These are phyloP conservation scores for Rhagophthalmus giganteus DNA, from an alignment of 2,888 invertebrate genomes.

Conservation along the genomic window DNA sequence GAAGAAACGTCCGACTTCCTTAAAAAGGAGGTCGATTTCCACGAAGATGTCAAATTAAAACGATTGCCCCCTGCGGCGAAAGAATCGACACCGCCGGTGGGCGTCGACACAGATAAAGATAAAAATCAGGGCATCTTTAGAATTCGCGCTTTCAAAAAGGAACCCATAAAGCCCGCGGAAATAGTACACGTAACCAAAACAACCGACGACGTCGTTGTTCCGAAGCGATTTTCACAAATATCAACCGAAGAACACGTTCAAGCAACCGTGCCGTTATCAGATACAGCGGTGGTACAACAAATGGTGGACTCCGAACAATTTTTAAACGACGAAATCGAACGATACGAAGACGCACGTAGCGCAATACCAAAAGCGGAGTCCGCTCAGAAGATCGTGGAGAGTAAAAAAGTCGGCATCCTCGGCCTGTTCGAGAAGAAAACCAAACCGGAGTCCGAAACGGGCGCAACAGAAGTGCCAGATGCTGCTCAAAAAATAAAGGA, in stretches of 20 bases:
- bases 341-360: constrained; percentile 29
- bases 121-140: not conserved
- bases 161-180: not conserved
- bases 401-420: constrained; percentile 33
- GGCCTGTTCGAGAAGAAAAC: constrained; percentile 22
- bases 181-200: not conserved
- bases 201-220: not conserved
- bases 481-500: constrained; percentile 34
- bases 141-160: not conserved
- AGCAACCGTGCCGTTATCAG: not conserved
- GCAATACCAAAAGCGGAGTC: not conserved
- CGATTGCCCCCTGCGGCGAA: not conserved
- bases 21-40: not conserved
- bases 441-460: constrained; percentile 4
- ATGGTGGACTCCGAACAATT: constrained; percentile 34
- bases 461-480: constrained; percentile 5
- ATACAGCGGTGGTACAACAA: not conserved
- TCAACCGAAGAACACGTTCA: not conserved
- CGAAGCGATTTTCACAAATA: too few species aligned
- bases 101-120: not conserved
- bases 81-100: not conserved
- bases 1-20: not conserved
- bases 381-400: not conserved
- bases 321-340: constrained; percentile 32
- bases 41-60: not conserved